phyloP scores from a whole-genome alignment of 2,888 invertebrate genomes.

The Agonopterix heracliana region DNA sequence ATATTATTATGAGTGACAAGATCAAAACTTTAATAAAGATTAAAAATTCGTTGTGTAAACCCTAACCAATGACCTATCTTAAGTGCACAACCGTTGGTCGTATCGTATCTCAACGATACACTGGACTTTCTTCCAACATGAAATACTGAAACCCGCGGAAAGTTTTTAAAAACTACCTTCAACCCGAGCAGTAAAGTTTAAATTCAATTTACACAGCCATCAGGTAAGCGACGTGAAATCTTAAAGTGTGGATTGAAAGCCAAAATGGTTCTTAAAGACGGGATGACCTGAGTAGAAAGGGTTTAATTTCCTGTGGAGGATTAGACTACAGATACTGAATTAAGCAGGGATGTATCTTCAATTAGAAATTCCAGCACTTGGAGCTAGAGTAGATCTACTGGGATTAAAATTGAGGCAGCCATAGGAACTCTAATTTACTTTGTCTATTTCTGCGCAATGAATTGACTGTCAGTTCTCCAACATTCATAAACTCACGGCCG shows the following conservation, averaged over 20 bases:
- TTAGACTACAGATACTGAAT: slow-evolving; percentile 5
- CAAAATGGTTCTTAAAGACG: slow-evolving; percentile 36
- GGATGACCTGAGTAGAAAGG: slow-evolving; percentile 32
- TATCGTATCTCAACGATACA: slow-evolving; percentile 44
- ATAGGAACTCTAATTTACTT: too few relatives aligned
- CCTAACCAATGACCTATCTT: slow-evolving; percentile 26
- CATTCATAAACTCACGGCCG: too few relatives aligned
- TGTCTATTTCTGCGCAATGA: too few relatives aligned
- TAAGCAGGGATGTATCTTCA: background rate
- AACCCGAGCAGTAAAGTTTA: slow-evolving; percentile 23
- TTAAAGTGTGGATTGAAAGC: slow-evolving; percentile 26
- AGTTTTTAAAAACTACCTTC: slow-evolving; percentile 27
- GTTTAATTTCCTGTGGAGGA: slow-evolving; percentile 51
- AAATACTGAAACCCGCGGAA: background rate
- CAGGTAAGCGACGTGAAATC: slow-evolving; percentile 28
- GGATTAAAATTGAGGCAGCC: too few relatives aligned
- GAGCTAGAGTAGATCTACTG: background rate
- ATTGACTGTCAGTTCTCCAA: too few relatives aligned
- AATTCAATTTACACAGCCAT: slow-evolving; percentile 24
- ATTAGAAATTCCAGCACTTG: background rate
- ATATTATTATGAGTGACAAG: background rate
- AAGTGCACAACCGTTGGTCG: slow-evolving; percentile 47
- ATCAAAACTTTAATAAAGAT: background rate
- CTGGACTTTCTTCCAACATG: slow-evolving; percentile 29
- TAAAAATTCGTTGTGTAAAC: background rate